Conservation (phyloP, 1,140 invertebrate genomes). For the Glomeris maerens region DNA sequence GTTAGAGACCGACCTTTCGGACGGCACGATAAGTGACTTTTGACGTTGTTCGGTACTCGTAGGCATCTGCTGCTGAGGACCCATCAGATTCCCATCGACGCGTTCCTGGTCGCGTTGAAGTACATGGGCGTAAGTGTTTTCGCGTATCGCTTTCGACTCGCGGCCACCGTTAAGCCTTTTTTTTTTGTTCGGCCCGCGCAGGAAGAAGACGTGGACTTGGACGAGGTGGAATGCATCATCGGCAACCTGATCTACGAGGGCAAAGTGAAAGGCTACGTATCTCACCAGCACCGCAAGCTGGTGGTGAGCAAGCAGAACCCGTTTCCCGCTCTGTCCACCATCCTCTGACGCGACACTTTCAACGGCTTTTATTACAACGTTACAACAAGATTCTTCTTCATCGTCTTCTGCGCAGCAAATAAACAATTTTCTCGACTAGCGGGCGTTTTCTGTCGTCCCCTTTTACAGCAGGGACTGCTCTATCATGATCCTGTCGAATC, state of each 20-base stretch:
- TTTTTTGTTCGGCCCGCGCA: constrained; percentile 28
- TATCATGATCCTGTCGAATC: constrained; percentile 91
- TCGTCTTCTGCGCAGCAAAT: too few relatives aligned
- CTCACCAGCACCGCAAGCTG: constrained; percentile 88
- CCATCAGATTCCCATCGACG: constrained; percentile 76
- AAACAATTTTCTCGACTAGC: too few relatives aligned
- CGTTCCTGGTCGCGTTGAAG: constrained; percentile 63
- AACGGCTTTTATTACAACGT: too few relatives aligned
- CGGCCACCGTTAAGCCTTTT: background rate
- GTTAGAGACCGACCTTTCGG: too few relatives aligned
- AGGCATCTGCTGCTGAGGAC: constrained; percentile 65
- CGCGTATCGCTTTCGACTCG: background rate
- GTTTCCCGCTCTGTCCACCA: constrained; percentile 48
- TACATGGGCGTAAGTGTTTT: constrained; percentile 33
- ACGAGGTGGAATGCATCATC: constrained; percentile 90
- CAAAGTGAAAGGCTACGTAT: constrained; percentile 82
- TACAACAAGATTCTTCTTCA: too few relatives aligned
- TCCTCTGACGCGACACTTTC: constrained; percentile 5
- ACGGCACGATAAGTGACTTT: too few relatives aligned
- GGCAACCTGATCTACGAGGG: constrained; percentile 87
- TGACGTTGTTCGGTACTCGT: too few relatives aligned
- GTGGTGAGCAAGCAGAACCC: constrained; percentile 95
- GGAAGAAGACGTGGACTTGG: constrained; percentile 70
- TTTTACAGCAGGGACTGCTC: constrained; percentile 90
- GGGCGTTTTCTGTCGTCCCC: too few relatives aligned